Evolutionary conservation across 2,113 vertebrate species (phyloP), one percentile per base, ranked within the genome.

Genomic region (Centropus bengalensis): DNA sequence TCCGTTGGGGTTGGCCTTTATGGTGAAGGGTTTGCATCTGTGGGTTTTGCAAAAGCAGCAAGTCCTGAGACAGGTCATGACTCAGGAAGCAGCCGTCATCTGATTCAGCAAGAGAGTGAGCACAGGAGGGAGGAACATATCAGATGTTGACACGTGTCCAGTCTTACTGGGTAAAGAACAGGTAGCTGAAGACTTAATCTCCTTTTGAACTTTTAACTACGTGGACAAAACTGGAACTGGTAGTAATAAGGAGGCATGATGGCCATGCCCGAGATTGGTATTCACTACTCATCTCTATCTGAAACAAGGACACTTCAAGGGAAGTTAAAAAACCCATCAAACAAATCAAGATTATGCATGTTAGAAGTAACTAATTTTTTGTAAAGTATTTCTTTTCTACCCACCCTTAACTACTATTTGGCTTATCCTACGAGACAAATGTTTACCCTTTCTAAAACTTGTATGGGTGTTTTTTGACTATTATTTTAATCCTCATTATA

Each of bases 251-350:
- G 68, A 33, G 44, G 30, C 1, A 0, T 3, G 22, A 26, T 68
- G 54, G 23, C 12, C 3, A 1, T 68, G 5, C 45, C 36, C 0
- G 3, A 27, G 27, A 56, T 40, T 27, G 13, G 32, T 70, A 44
- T n/a, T 4, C 44, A 19, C 64, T 89, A 11, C n/a, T 60, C 1
- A 14, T 62, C 38, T 88, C 30, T 67, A 56, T 12, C 33, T 86
- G 26, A 94, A 91, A 74, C 6, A 32, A 5, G 47, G 10, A 33
- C 51, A 27, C 26, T 67, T 86, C 16, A 70, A 64, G 8, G 6
- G 14, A 76, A 82, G 16, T 47, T 73, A 14, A 55, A 67, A 75
- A 70, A 69, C 17, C 49, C 17, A 1, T 4, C 14, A 33, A 62
- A 38, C 28, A 69, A 82, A 38, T 9, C 22, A 90, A 66, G 32